phyloP scores from a whole-genome alignment of 2,888 invertebrate species.

The Trichopria drosophilae region DNA sequence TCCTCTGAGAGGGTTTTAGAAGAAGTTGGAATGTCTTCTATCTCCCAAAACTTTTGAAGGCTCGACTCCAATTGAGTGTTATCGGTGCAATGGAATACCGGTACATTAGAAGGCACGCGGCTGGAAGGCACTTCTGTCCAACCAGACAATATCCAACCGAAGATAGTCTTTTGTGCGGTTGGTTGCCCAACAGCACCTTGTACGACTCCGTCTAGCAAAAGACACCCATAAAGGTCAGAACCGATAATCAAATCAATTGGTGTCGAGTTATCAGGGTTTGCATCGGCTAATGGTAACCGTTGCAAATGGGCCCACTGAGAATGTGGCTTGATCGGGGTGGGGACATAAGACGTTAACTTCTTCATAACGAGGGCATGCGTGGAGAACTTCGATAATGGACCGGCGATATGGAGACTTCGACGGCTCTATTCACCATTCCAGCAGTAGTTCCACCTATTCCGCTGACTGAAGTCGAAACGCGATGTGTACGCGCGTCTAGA shows the following conservation, averaged over 20 bases:
- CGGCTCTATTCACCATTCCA: not conserved
- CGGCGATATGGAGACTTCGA: not conserved
- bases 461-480: too few relatives aligned
- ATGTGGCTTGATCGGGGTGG: not conserved
- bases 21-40: not conserved
- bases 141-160: conserved; percentile 3
- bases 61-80: not conserved
- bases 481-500: too few relatives aligned
- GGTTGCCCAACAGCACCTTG: not conserved
- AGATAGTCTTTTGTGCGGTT: not conserved
- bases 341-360: not conserved
- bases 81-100: not conserved
- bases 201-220: not conserved
- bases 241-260: conserved; percentile 5
- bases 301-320: conserved; percentile 1
- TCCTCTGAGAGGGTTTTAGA: not conserved
- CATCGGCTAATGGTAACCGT: conserved; percentile 4
- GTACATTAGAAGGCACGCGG: not conserved
- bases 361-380: not conserved
- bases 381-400: not conserved
- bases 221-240: not conserved
- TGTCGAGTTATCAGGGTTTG: not conserved
- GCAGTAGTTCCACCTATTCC: conserved; percentile 1
- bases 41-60: conserved; percentile 4
- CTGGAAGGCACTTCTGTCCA: not conserved